A percentile compares a stretch with the other conserved stretches of the same genome.
These are phyloP conservation scores for Rhinoderma darwinii DNA, from an alignment of 2,113 vertebrate species.

Conservation along the genomic window DNA sequence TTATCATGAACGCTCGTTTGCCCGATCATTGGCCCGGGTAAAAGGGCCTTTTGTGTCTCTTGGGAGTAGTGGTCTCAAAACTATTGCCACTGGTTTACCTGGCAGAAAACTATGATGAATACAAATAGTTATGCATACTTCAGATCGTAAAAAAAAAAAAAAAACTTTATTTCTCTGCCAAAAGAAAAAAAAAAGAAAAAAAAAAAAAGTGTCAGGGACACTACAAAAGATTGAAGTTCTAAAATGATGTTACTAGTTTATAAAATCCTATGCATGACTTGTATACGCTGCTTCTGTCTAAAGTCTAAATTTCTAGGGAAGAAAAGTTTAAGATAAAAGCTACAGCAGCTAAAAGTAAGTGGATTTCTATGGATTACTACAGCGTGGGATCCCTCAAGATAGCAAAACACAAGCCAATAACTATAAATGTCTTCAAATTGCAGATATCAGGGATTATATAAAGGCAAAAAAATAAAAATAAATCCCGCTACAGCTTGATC, in stretches of 20 bases:
- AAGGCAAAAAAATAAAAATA: neutral
- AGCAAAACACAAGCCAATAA: constrained; percentile 29
- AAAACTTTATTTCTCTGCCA: no score
- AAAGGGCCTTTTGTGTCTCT: no score
- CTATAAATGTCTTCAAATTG: neutral
- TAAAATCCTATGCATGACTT: neutral
- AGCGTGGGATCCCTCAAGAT: constrained; percentile 12
- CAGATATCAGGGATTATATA: neutral
- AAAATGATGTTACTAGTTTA: neutral
- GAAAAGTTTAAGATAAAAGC: neutral
- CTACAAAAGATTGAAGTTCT: no score
- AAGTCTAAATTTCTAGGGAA: neutral
- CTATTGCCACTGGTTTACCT: no score
- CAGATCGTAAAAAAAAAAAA: no score
- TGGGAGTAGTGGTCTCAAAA: no score
- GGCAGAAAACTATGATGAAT: no score
- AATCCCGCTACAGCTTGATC: constrained; percentile 33
- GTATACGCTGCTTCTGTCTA: neutral
- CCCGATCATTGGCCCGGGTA: no score
- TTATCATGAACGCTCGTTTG: no score
- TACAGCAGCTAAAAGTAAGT: neutral
- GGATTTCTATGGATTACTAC: neutral
- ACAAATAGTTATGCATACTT: no score
- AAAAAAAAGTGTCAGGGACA: no score
- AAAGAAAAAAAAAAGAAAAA: no score